Conservation (phyloP, 2,113 vertebrate species). For the Artemisiospiza belli region DNA sequence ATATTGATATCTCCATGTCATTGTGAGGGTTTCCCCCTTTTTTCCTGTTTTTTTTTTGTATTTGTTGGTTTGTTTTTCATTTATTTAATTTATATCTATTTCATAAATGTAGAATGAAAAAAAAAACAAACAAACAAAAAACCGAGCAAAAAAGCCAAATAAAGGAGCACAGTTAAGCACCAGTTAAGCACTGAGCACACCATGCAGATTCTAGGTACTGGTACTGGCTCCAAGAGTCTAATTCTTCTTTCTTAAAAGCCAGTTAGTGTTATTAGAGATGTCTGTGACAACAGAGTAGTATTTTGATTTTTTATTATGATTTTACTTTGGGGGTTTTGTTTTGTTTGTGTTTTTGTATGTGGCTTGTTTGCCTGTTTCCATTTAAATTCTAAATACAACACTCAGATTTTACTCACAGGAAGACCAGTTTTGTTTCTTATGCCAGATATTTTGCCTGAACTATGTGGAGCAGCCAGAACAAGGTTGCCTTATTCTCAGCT, state of each 20-base stretch:
- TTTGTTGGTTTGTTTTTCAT: not conserved
- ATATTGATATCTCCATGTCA: not conserved
- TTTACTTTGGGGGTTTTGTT: not conserved
- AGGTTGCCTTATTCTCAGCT: not conserved
- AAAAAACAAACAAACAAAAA: not conserved
- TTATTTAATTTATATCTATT: not conserved
- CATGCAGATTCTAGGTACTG: not conserved
- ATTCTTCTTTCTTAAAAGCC: not conserved
- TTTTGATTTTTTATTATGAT: not conserved
- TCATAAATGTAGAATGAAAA: not conserved
- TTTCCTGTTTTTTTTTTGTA: not conserved
- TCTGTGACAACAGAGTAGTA: not conserved
- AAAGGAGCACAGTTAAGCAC: not conserved
- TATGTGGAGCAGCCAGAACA: not conserved
- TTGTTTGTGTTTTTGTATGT: not conserved
- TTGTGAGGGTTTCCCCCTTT: rapidly evolving
- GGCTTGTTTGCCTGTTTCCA: not conserved
- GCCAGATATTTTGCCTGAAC: not conserved
- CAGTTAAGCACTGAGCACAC: not conserved
- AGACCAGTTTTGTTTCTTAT: not conserved
- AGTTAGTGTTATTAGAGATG: not conserved
- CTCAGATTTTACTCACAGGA: not conserved
- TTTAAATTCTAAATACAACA: not conserved
- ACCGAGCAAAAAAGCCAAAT: too few relatives aligned
- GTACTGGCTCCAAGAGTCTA: not conserved